These are phyloP conservation scores for Xanthia icteritia DNA, from an alignment of 2,888 invertebrate genomes.

Conservation along the genomic window DNA sequence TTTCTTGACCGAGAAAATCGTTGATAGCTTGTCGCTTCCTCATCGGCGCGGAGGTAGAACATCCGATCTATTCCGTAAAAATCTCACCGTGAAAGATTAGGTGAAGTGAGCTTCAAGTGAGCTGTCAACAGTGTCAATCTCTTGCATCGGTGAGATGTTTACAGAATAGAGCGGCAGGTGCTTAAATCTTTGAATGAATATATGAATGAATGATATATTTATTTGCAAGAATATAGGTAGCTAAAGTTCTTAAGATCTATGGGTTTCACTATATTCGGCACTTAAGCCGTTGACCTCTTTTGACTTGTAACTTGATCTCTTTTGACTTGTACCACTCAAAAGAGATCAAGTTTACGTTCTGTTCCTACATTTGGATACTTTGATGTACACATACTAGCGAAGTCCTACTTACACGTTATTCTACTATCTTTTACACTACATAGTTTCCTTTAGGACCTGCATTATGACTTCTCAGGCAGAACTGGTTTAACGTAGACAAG, in stretches of 20 bases:
- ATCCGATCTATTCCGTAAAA: too few relatives aligned
- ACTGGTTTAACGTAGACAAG: background rate
- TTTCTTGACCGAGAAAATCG: background rate
- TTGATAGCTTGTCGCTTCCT: background rate
- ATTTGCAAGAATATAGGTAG: too few relatives aligned
- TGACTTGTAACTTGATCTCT: background rate
- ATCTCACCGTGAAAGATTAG: too few relatives aligned
- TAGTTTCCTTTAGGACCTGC: slow-evolving; percentile 25
- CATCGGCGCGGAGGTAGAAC: background rate
- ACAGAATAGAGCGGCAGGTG: too few relatives aligned
- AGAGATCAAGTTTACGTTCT: slow-evolving; percentile 52
- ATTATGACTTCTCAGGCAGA: background rate
- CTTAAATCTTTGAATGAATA: background rate
- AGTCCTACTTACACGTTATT: slow-evolving; percentile 44
- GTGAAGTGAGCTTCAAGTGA: too few relatives aligned
- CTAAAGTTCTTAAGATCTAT: too few relatives aligned
- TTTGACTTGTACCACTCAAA: slow-evolving; percentile 49
- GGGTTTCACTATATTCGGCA: too few relatives aligned
- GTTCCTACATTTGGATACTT: slow-evolving; percentile 64
- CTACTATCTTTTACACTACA: slow-evolving; percentile 36
- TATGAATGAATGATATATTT: too few relatives aligned
- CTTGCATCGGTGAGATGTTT: too few relatives aligned
- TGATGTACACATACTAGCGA: slow-evolving; percentile 61
- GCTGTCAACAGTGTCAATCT: too few relatives aligned
- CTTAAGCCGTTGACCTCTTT: too few relatives aligned